phyloP scores from a whole-genome alignment of 2,113 vertebrate genomes.

The Calyptomena viridis region DNA sequence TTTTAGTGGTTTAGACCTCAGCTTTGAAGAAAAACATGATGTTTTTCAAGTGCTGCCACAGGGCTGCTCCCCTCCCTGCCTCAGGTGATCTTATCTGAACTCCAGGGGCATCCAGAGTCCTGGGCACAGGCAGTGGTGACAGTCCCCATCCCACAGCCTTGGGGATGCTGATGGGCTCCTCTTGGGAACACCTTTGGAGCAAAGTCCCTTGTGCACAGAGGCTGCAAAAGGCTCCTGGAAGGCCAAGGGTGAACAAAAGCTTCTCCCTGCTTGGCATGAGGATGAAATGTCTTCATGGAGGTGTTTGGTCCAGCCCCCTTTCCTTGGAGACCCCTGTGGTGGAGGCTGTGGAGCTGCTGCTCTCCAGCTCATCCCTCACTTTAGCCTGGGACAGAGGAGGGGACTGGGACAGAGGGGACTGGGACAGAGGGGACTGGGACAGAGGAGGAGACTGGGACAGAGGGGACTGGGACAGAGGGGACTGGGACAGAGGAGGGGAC shows the following conservation, averaged over 20 bases:
- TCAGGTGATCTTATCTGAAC: not conserved
- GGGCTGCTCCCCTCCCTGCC: not conserved
- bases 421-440: not conserved
- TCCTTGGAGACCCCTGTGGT: fast-evolving
- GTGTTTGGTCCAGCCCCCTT: not conserved
- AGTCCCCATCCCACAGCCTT: not conserved
- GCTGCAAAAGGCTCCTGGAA: not conserved
- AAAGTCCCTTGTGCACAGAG: not conserved
- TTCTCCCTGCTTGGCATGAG: not conserved
- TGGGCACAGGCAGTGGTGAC: fast-evolving
- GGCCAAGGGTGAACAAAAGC: not conserved
- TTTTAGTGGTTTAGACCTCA: not conserved
- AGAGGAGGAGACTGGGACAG: not conserved
- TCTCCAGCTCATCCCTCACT: not conserved
- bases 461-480: too few relatives aligned
- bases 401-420: not conserved
- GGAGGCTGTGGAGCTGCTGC: fast-evolving
- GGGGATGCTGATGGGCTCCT: not conserved
- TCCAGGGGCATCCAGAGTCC: not conserved
- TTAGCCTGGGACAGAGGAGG: not conserved
- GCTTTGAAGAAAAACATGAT: not conserved
- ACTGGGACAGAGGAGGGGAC: not conserved
- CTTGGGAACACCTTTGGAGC: not conserved
- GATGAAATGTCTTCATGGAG: not conserved
- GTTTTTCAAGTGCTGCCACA: not conserved